phyloP scores from a whole-genome alignment of 1,140 invertebrate genomes.

The Pectinophora gossypiella region DNA sequence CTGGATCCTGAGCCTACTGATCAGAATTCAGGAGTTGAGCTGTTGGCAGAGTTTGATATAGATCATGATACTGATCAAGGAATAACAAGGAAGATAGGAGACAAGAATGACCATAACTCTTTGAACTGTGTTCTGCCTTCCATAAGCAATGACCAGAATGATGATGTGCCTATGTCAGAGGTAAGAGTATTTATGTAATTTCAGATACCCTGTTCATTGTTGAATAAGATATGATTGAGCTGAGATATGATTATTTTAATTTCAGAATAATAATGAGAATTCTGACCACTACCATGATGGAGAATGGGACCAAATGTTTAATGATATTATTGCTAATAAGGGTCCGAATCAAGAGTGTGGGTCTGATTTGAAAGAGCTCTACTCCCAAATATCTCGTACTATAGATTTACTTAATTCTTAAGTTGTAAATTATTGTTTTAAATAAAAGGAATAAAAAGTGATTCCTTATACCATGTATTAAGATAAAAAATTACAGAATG shows the following conservation, averaged over 20 bases:
- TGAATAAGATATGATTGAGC: neutral
- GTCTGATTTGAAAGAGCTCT: constrained; percentile 65
- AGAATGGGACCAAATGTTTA: constrained; percentile 72
- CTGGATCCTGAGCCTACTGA: constrained; percentile 41
- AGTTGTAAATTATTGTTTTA: constrained; percentile 9
- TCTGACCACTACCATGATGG: constrained; percentile 52
- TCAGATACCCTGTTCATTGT: neutral
- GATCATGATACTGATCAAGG: constrained; percentile 37
- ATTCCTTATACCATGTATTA: constrained; percentile 48
- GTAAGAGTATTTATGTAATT: constrained; percentile 20
- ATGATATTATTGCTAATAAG: constrained; percentile 63
- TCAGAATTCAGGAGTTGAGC: constrained; percentile 35
- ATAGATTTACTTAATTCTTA: constrained; percentile 66
- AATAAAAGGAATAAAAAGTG: constrained; percentile 8
- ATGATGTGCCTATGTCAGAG: constrained; percentile 49
- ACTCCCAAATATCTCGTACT: constrained; percentile 66
- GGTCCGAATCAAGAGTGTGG: constrained; percentile 50
- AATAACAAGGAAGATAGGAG: constrained; percentile 26
- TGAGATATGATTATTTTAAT: constrained; percentile 5
- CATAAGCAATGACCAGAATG: constrained; percentile 51
- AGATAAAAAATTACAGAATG: constrained; percentile 38
- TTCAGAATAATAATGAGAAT: constrained; percentile 48
- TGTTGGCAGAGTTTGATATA: constrained; percentile 59
- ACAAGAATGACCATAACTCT: constrained; percentile 38
- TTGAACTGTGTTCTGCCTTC: constrained; percentile 66